Evolutionary conservation across 2,888 invertebrate species (phyloP).

Genomic region (Litoditis marina): DNA sequence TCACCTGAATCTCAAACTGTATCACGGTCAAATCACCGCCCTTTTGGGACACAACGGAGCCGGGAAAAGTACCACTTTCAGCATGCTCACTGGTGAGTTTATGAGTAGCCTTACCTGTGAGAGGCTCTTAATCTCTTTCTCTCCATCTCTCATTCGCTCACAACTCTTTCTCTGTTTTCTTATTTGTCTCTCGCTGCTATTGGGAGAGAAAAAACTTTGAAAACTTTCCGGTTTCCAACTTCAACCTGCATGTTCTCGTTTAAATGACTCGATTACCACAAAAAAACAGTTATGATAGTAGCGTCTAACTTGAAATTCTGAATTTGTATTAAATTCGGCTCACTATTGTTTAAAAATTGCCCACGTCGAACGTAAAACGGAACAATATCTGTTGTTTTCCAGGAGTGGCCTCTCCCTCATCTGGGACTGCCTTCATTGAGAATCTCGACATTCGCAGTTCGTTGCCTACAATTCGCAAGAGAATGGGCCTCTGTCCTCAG

Average conservation of each 20-base stretch:
- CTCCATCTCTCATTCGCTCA: not conserved
- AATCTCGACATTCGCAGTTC: slow-evolving; percentile 69
- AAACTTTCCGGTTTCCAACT: too few species aligned
- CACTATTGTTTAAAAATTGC: too few species aligned
- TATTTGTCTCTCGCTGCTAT: too few species aligned
- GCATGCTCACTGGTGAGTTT: slow-evolving; percentile 78
- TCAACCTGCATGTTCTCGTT: too few species aligned
- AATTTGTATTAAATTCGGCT: too few species aligned
- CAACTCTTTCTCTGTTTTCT: too few species aligned
- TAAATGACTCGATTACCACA: too few species aligned
- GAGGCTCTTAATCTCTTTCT: not conserved
- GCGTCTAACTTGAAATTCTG: too few species aligned
- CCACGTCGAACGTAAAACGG: not conserved
- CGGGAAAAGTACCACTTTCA: slow-evolving; percentile 87
- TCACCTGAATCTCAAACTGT: slow-evolving; percentile 72
- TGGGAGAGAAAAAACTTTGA: too few species aligned
- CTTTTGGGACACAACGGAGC: slow-evolving; percentile 81
- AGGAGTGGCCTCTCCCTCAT: slow-evolving; percentile 43
- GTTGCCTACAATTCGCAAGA: slow-evolving; percentile 61
- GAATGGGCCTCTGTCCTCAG: slow-evolving; percentile 81
- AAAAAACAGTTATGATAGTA: too few species aligned
- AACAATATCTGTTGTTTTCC: not conserved
- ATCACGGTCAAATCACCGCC: slow-evolving; percentile 72
- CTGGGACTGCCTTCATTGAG: slow-evolving; percentile 51
- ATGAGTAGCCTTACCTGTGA: too few species aligned